phyloP scores from a whole-genome alignment of 2,113 vertebrate species.

The Chaetura pelagica region DNA sequence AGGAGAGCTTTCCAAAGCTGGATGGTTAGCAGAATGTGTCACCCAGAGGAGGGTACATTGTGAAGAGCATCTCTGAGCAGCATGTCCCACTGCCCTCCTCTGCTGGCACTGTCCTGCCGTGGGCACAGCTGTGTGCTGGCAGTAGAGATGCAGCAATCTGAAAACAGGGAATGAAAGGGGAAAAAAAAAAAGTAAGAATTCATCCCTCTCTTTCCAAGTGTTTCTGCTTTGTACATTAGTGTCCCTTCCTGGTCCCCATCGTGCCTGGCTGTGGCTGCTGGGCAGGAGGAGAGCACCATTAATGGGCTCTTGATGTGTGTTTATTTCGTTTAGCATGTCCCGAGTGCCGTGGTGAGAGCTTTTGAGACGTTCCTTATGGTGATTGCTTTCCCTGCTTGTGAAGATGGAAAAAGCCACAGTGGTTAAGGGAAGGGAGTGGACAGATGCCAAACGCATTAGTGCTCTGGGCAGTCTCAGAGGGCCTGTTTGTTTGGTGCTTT shows the following conservation, averaged over 20 bases:
- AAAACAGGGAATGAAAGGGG: background rate
- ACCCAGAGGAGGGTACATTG: background rate
- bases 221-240: background rate
- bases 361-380: background rate
- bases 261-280: background rate
- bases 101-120: background rate
- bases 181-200: background rate
- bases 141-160: background rate
- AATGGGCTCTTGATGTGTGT: constrained; percentile 36
- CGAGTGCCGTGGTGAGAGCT: constrained; percentile 9
- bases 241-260: background rate
- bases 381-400: constrained; percentile 59
- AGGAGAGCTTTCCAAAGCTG: background rate
- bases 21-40: background rate
- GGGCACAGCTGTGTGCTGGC: background rate
- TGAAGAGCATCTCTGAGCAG: background rate
- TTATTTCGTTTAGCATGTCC: constrained; percentile 41
- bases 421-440: constrained; percentile 10
- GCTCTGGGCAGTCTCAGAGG: background rate
- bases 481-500: background rate
- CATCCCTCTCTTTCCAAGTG: background rate
- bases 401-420: constrained; percentile 47
- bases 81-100: background rate
- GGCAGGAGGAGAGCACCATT: background rate
- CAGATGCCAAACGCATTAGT: background rate